Base-by-base conservation (phyloP, 2,113 vertebrate species). In the Chionomys nivalis region DNA sequence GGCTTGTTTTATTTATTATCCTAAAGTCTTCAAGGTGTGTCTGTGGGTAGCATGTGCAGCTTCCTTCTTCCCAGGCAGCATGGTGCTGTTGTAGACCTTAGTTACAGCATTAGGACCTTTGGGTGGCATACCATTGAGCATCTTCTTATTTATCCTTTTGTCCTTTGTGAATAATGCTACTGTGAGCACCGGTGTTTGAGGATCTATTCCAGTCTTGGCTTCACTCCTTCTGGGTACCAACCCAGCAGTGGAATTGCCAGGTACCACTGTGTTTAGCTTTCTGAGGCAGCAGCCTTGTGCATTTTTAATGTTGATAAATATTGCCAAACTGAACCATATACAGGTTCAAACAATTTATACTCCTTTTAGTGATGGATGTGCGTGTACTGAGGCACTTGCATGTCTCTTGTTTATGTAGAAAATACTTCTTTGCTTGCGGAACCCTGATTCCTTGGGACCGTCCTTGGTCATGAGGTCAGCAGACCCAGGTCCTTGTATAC, bases 341-440 rank as follows among this genome's bases (percentile, higher is more conserved):
- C 72, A 81, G 76, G 36, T 52, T 47, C 47, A 42, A 36, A 92
- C 65, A 49, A 10, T 81, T 93, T 93, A 81, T 9, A 17, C 28
- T 31, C 65, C 75, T 81, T 39, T 76, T 42, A 63, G 70, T 58
- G 55, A 2, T 94, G 89, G 77, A 73, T 47, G 39, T 61, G 68
- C 61, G 47, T 82, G 5, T 16, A 8, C 65, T 73, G n/a, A 68
- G 73, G 17, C 19, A 3, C 81, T 61, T 61, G 31, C 0, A 49
- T 39, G 49, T 66, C 55, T 33, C 85, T 83, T 85, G 87, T 93
- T 87, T 79, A 72, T 49, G 49, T 70, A 72, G 95, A 95, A 77
- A 92, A 79, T 61, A 76, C 58, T 63, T 58, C 55, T 47, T 72
- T 75, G 79, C 63, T 36, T 33, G 24, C 77, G 70, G 79, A 55